A percentile compares a stretch with the other conserved stretches of the same genome.
Evolutionary conservation across 2,113 vertebrate genomes (phyloP).

Genomic region (Astur gentilis): DNA sequence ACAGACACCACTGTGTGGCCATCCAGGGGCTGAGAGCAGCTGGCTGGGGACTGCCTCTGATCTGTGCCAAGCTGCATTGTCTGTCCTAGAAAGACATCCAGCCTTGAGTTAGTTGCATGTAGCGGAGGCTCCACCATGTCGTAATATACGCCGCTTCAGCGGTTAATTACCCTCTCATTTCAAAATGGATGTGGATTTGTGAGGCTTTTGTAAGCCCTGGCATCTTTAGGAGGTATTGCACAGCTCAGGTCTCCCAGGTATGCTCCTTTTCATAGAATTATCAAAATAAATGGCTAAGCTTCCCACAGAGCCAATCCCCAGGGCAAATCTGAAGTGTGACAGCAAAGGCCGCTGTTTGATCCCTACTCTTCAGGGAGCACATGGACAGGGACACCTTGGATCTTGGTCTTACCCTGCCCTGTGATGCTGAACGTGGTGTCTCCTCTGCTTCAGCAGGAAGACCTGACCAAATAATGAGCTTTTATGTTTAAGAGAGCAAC

Average conservation of each 20-base stretch:
- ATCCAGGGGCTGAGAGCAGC: neutral
- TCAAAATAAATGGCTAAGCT: neutral
- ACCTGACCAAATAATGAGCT: neutral
- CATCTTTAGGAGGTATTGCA: neutral
- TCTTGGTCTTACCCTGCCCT: neutral
- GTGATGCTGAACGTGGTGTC: neutral
- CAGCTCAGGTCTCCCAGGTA: neutral
- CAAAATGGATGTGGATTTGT: neutral
- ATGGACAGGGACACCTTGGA: neutral
- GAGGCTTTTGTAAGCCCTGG: neutral
- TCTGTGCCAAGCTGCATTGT: fast-evolving
- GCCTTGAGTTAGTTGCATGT: neutral
- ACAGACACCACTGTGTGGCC: fast-evolving
- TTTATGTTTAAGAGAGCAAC: neutral
- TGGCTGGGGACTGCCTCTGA: neutral
- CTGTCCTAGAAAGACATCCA: neutral
- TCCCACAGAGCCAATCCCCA: neutral
- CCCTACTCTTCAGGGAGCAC: neutral
- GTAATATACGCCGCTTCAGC: neutral
- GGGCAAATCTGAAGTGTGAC: neutral
- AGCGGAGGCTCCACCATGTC: neutral
- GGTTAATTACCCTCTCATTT: neutral
- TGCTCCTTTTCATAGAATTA: neutral
- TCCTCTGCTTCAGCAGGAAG: neutral
- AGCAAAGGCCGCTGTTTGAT: neutral